phyloP scores from a whole-genome alignment of 1,140 invertebrate species.

The Calosoma granatense region DNA sequence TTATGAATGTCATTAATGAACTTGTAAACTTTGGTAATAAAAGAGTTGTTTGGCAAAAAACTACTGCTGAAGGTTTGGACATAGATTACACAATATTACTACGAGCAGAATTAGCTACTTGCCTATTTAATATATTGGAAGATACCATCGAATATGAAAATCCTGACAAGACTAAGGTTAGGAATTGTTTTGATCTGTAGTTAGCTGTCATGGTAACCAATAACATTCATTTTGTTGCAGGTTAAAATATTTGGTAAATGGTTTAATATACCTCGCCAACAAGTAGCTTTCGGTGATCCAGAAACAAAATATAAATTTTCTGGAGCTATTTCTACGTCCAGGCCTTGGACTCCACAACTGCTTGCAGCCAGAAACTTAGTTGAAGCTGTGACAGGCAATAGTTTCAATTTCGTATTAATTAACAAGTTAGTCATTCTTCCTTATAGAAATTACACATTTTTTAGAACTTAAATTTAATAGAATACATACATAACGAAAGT shows the following conservation, averaged over 20 bases:
- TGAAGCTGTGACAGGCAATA: slow-evolving; percentile 38
- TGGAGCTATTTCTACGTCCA: slow-evolving; percentile 47
- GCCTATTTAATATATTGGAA: slow-evolving; percentile 41
- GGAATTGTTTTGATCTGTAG: slow-evolving; percentile 14
- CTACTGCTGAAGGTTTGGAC: slow-evolving; percentile 39
- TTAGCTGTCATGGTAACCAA: not conserved
- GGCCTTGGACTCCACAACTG: slow-evolving; percentile 48
- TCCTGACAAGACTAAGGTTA: slow-evolving; percentile 46
- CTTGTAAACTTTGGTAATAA: too few species aligned
- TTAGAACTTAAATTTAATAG: too few species aligned
- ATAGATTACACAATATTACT: slow-evolving; percentile 42
- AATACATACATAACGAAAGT: too few species aligned
- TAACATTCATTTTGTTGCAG: slow-evolving; percentile 14
- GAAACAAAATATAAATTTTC: slow-evolving; percentile 57
- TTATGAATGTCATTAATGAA: too few species aligned
- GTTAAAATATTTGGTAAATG: slow-evolving; percentile 56
- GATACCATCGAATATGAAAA: slow-evolving; percentile 44
- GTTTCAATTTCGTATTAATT: slow-evolving; percentile 61
- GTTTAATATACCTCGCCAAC: slow-evolving; percentile 54
- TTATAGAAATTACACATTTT: too few species aligned
- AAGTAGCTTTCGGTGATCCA: slow-evolving; percentile 54
- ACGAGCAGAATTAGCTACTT: slow-evolving; percentile 31
- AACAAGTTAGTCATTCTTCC: slow-evolving; percentile 51
- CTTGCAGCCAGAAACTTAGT: slow-evolving; percentile 42
- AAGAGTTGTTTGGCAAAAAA: slow-evolving; percentile 35